Conservation (phyloP, 2,888 invertebrate genomes). For the Coelopa pilipes region DNA sequence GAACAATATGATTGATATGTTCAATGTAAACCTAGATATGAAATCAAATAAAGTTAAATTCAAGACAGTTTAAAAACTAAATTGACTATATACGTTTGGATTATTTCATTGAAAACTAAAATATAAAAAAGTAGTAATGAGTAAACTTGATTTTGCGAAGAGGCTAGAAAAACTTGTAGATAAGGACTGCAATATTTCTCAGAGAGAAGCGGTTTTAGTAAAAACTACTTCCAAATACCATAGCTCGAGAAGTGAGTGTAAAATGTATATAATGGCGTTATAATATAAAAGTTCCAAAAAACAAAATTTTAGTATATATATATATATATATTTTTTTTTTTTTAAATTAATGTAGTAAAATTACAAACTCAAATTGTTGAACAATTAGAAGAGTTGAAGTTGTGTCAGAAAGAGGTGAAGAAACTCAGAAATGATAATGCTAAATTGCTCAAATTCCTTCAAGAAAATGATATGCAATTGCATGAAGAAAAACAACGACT, state of each 20-base stretch:
- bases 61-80: too few relatives aligned
- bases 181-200: neutral
- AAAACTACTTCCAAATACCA: neutral
- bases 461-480: neutral
- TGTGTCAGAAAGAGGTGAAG: neutral
- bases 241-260: neutral
- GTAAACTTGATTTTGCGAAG: constrained; percentile 12
- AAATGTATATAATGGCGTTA: too few relatives aligned
- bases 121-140: too few relatives aligned
- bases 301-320: too few relatives aligned
- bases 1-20: too few relatives aligned
- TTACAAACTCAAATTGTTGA: neutral
- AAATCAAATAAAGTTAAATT: too few relatives aligned
- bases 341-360: constrained; percentile 6
- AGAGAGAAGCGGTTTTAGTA: neutral
- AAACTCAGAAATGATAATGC: neutral
- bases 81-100: too few relatives aligned
- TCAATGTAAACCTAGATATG: too few relatives aligned
- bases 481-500: neutral
- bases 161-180: neutral
- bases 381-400: neutral
- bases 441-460: constrained; percentile 12
- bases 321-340: too few relatives aligned
- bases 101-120: too few relatives aligned
- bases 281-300: too few relatives aligned